Conservation (phyloP, 2,113 vertebrate genomes). For the Phocoena phocoena region DNA sequence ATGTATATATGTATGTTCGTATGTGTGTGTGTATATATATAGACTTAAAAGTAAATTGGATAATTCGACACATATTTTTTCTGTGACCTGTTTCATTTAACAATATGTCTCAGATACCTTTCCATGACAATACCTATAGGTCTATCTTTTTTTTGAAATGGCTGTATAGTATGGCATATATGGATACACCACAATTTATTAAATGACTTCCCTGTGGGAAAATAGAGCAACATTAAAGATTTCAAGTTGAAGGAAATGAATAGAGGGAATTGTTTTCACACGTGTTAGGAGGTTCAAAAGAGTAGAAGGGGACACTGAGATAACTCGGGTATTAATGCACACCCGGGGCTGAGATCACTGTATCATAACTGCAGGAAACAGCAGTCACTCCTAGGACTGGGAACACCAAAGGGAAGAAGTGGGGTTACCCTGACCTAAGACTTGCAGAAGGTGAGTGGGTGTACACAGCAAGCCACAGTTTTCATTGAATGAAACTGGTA, state of each 20-base stretch:
- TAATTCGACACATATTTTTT: background rate
- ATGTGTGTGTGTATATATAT: too few relatives aligned
- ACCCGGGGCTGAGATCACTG: background rate
- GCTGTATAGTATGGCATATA: too few relatives aligned
- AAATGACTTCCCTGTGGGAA: background rate
- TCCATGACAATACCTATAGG: background rate
- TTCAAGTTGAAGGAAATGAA: background rate
- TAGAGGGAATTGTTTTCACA: background rate
- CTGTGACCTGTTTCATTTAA: background rate
- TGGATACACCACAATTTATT: background rate
- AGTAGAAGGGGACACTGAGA: background rate
- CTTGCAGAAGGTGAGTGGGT: background rate
- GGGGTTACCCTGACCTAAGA: background rate
- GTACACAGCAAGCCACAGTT: background rate
- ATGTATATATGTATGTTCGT: rapidly evolving
- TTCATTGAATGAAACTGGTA: background rate
- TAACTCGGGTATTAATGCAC: too few relatives aligned
- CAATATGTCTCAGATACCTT: background rate
- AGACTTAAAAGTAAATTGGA: background rate
- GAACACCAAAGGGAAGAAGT: background rate
- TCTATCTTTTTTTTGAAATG: background rate
- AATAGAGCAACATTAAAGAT: background rate
- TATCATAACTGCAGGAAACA: rapidly evolving
- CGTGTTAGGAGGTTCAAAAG: background rate
- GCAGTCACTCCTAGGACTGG: background rate